Base-by-base conservation (phyloP, 2,888 invertebrate genomes). In the Dryadula phaetusa region DNA sequence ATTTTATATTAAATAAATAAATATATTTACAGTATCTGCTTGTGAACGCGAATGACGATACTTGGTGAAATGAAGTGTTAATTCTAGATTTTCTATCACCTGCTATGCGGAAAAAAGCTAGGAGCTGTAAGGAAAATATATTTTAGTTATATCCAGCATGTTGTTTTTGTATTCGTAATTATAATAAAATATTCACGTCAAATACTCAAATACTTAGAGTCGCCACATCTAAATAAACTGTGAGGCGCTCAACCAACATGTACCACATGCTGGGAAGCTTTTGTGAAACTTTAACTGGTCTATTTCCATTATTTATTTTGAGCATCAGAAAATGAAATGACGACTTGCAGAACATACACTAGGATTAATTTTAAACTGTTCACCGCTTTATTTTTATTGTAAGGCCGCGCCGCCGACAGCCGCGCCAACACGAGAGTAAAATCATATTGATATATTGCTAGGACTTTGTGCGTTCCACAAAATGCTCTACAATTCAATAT, bases 371-470 rank as follows among this genome's bases (percentile, higher is more conserved):
- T 67, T 67, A 67, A 63, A 67, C 64, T 44, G 58, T 65, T 65
- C 60, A 65, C n/a, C 49, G 52, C 62, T 65, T 68, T 70, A 70
- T 70, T 70, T 70, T 70, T 70, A 70, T 68, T 68, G 70, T 68
- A 70, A 70, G 70, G 70, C 68, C 70, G 60, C 67, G 42, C 28
- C 12, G 46, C 47, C 60, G 53, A 52, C 58, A 20, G 64, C 44
- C 63, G 64, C 42, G 56, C 56, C 40, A 40, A 40, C 56, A 5
- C 56, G 16, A 10, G n/a, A 56, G 40, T 56, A 1, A 56, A 56
- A 56, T 56, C 2, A 4, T 40, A 56, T 56, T 40, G 56, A 56
- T 56, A 56, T 40, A 56, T 56, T 40, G 40, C 56, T 56, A 56
- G 56, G 56, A 40, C 16, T 56, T 40, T 37, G 28, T 28, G 52